A percentile compares a stretch with the other conserved stretches of the same genome.
Evolutionary conservation across 1,140 invertebrate genomes (phyloP).

Genomic region (Mya arenaria): DNA sequence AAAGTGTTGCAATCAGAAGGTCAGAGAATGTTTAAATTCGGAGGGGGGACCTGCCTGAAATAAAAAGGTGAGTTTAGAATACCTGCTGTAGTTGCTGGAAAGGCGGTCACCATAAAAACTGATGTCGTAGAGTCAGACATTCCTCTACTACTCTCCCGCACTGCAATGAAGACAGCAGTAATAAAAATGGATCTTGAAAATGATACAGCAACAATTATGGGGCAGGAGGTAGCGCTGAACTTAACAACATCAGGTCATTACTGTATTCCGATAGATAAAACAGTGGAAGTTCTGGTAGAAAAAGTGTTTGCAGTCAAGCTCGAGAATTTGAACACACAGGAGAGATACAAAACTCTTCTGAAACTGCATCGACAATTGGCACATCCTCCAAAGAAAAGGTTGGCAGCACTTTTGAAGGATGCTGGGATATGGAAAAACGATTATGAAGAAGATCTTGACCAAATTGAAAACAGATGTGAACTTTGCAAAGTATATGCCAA

Average conservation of each 20-base stretch:
- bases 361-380: constrained; percentile 61
- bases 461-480: constrained; percentile 47
- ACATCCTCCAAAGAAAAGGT: constrained; percentile 55
- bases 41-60: constrained; percentile 34
- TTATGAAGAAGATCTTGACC: constrained; percentile 45
- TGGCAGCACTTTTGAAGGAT: constrained; percentile 50
- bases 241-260: constrained; percentile 61
- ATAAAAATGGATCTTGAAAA: constrained; percentile 57
- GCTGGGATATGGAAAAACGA: constrained; percentile 51
- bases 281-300: constrained; percentile 36
- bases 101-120: constrained; percentile 44
- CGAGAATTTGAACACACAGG: constrained; percentile 19
- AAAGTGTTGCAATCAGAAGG: constrained; percentile 36
- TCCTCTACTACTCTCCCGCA: constrained; percentile 54
- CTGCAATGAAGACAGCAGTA: constrained; percentile 55
- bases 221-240: constrained; percentile 49
- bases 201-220: constrained; percentile 55
- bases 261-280: constrained; percentile 47
- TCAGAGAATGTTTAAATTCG: constrained; percentile 51
- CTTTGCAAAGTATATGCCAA: constrained; percentile 56
- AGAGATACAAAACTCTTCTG: constrained; percentile 33
- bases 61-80: constrained; percentile 26
- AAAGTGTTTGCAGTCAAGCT: constrained; percentile 37
- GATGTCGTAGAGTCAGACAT: constrained; percentile 62
- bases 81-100: constrained; percentile 53